Evolutionary conservation across 2,113 vertebrate species (phyloP).

Genomic region (Tyto alba): DNA sequence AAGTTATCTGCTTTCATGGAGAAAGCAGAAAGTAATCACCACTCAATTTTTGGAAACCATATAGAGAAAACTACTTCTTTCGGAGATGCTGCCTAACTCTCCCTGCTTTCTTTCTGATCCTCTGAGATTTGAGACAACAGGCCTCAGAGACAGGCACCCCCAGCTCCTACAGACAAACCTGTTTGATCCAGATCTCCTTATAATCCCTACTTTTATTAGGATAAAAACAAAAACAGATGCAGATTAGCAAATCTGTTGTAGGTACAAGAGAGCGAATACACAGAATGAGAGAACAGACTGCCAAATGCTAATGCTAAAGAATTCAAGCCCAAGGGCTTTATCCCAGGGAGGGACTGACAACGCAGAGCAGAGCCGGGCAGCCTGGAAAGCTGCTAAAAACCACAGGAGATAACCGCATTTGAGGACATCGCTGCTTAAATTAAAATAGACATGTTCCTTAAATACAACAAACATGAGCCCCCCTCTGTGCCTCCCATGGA

Average conservation of each 20-base stretch:
- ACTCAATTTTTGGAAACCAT: neutral
- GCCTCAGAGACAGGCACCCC: neutral
- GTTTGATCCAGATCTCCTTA: neutral
- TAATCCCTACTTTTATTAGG: slow-evolving; percentile 10
- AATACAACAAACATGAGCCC: neutral
- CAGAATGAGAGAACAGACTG: neutral
- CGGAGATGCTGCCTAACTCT: neutral
- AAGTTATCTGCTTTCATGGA: neutral
- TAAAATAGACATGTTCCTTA: neutral
- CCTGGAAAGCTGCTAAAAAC: neutral
- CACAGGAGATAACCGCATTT: neutral
- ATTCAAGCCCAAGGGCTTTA: slow-evolving; percentile 23
- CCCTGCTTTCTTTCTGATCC: neutral
- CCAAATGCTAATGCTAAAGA: neutral
- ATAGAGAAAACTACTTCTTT: neutral
- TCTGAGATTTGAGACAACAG: neutral
- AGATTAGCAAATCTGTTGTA: slow-evolving; percentile 15
- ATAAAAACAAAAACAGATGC: slow-evolving; percentile 45
- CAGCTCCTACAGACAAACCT: neutral
- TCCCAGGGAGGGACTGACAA: neutral
- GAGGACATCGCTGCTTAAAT: neutral
- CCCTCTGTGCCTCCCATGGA: rapidly evolving
- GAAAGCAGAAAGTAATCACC: neutral
- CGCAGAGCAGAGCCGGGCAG: neutral
- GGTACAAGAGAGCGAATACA: neutral